Percentiles rank a stretch among this genome's conserved stretches.
Conservation (phyloP, 2,888 invertebrate species). For the Apamea monoglypha region DNA sequence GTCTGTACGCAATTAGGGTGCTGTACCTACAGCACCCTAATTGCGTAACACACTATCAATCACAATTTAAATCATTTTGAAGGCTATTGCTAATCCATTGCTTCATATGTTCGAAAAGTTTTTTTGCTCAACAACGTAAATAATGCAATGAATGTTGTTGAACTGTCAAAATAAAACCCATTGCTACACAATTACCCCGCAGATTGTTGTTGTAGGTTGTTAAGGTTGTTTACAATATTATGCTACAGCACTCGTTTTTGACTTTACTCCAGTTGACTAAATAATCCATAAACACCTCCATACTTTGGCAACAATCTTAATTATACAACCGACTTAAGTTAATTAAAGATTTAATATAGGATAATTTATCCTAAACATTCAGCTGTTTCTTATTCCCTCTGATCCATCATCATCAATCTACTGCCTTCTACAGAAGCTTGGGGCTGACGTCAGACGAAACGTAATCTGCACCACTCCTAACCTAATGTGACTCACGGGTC, state of each 20-base stretch:
- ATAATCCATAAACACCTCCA: not conserved
- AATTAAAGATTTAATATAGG: not conserved
- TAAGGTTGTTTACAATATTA: no score
- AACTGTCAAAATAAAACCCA: no score
- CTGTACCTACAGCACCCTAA: no score
- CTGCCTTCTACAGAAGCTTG: constrained; percentile 27
- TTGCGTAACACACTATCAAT: no score
- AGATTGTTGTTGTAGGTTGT: no score
- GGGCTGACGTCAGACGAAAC: constrained; percentile 31
- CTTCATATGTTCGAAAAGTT: no score
- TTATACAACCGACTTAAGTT: not conserved
- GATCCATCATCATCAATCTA: constrained; percentile 45
- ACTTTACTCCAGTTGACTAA: not conserved
- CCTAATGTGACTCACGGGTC: constrained; percentile 36
- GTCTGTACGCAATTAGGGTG: no score
- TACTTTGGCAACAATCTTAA: not conserved
- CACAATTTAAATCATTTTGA: no score
- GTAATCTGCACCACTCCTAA: constrained; percentile 24
- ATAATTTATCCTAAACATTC: not conserved
- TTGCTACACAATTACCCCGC: no score
- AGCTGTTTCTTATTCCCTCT: not conserved
- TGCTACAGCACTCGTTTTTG: not conserved
- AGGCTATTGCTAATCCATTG: no score
- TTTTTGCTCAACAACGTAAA: no score
- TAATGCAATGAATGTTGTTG: no score